Percentiles rank a stretch among this genome's conserved stretches.
Conservation (phyloP, 2,113 vertebrate genomes). For the Bubo blakistoni region DNA sequence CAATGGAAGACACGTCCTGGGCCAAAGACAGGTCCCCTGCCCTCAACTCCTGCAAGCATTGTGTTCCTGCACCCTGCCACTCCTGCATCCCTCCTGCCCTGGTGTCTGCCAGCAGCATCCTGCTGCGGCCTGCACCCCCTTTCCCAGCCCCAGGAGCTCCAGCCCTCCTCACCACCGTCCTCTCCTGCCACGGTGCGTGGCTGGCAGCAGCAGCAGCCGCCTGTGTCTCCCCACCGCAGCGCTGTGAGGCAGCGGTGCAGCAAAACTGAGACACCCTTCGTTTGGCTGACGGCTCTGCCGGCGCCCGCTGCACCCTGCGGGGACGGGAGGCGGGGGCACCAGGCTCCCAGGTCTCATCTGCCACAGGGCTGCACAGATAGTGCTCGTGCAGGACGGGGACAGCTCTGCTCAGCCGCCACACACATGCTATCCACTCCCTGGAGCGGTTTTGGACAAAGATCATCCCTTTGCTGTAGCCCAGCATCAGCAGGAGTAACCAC, state of each 20-base stretch:
- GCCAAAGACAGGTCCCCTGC: not conserved
- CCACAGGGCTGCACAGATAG: not conserved
- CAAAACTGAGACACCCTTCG: not conserved
- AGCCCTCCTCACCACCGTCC: not conserved
- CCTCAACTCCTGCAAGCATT: not conserved
- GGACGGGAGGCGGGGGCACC: not conserved
- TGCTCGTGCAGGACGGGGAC: not conserved
- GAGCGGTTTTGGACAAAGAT: not conserved
- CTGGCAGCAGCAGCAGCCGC: not conserved
- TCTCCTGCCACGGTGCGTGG: not conserved
- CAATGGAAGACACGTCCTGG: not conserved
- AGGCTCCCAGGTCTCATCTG: not conserved
- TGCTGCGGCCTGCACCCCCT: not conserved
- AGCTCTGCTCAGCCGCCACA: not conserved
- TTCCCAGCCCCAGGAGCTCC: not conserved
- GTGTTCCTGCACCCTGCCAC: accelerated
- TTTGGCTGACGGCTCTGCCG: not conserved
- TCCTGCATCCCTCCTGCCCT: not conserved
- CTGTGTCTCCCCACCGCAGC: not conserved
- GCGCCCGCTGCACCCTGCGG: not conserved
- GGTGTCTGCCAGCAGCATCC: not conserved
- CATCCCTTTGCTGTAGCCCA: not conserved
- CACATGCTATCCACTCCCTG: not conserved
- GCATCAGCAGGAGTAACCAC: not conserved
- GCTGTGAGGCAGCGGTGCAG: not conserved